Conservation (phyloP, 2,113 vertebrate genomes). For the Zosterops lateralis region DNA sequence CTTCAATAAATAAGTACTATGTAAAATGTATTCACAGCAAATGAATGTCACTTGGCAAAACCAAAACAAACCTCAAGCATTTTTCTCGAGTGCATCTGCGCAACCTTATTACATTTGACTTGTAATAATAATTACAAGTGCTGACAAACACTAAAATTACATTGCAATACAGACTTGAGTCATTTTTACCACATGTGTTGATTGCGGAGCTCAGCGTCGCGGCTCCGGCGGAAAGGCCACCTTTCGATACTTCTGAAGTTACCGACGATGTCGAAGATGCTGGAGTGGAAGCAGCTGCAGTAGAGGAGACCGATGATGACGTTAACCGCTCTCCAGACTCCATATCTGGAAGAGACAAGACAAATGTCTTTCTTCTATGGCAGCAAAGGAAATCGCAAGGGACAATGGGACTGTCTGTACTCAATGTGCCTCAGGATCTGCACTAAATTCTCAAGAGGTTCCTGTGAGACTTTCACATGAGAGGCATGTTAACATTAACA, state of each 20-base stretch:
- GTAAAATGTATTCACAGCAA: not conserved
- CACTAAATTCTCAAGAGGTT: not conserved
- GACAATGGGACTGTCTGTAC: no score
- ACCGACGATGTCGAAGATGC: slow-evolving; percentile 73
- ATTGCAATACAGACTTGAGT: not conserved
- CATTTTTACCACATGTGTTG: slow-evolving; percentile 86
- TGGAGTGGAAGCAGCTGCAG: slow-evolving; percentile 80
- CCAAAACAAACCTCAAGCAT: not conserved
- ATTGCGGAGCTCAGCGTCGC: slow-evolving; percentile 78
- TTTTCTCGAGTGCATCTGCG: not conserved
- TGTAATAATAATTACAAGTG: not conserved
- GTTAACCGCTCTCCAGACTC: slow-evolving; percentile 88
- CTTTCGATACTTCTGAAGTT: slow-evolving; percentile 74
- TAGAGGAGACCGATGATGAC: slow-evolving; percentile 76
- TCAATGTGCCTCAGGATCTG: not conserved
- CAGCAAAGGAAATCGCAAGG: not conserved
- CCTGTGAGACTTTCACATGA: not conserved
- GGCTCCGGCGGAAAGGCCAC: slow-evolving; percentile 77
- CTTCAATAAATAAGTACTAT: not conserved
- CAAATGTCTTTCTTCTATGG: not conserved
- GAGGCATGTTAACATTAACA: not conserved
- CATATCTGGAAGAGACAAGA: slow-evolving; percentile 79
- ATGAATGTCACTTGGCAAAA: not conserved
- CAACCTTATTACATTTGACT: not conserved
- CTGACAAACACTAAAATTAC: not conserved